These are phyloP conservation scores for Tiphia femorata DNA, from an alignment of 2,888 invertebrate genomes.

Conservation along the genomic window DNA sequence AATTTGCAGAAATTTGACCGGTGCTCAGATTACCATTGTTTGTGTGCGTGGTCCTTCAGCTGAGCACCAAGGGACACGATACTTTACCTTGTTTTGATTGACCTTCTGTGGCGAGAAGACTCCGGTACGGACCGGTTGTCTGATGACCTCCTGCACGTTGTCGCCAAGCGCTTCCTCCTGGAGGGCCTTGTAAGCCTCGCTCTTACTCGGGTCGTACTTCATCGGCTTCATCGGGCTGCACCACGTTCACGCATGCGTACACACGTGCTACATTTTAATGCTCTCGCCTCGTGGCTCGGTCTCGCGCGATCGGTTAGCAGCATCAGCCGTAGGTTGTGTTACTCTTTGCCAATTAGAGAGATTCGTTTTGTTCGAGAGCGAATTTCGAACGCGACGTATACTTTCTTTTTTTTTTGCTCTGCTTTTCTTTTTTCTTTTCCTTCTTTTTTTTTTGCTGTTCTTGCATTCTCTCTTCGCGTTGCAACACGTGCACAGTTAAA, in stretches of 20 bases:
- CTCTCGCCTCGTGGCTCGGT: slow-evolving; percentile 21
- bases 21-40: too few relatives aligned
- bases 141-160: slow-evolving; percentile 78
- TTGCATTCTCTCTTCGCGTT: background rate
- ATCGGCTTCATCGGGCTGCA: slow-evolving; percentile 75
- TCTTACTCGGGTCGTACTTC: slow-evolving; percentile 89
- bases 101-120: slow-evolving; percentile 79
- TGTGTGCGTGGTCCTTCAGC: too few relatives aligned
- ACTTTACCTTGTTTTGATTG: slow-evolving; percentile 61
- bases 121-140: slow-evolving; percentile 80
- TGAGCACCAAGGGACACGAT: too few relatives aligned
- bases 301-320: slow-evolving; percentile 42
- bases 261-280: slow-evolving; percentile 66
- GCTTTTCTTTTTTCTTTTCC: background rate
- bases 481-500: too few relatives aligned
- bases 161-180: slow-evolving; percentile 82
- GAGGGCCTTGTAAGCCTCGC: slow-evolving; percentile 89
- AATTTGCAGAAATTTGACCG: too few relatives aligned
- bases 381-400: too few relatives aligned
- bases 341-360: slow-evolving; percentile 33
- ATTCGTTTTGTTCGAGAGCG: slow-evolving; percentile 43
- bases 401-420: background rate
- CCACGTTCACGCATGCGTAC: slow-evolving; percentile 45
- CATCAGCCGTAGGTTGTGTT: too few relatives aligned
- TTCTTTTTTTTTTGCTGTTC: background rate